Base-by-base conservation (phyloP, 2,113 vertebrate genomes). In the Phalacrocorax carbo region DNA sequence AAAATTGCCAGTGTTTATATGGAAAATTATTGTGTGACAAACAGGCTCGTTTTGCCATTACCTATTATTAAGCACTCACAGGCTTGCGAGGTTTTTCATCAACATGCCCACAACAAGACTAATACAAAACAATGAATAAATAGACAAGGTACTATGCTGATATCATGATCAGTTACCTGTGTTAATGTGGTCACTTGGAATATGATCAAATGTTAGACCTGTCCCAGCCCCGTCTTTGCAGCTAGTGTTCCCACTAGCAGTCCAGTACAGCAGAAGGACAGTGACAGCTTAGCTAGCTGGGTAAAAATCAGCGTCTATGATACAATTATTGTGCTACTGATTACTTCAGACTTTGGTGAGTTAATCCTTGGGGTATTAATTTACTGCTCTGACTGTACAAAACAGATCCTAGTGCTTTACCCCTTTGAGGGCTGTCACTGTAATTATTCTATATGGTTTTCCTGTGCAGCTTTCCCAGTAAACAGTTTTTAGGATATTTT, bases 281-380 rank as follows among this genome's bases (percentile, higher is more conserved):
- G 21, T n/a, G 66, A 14, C 78, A 84, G 92, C 30, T 87, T 94
- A 71, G 51, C 62, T 75, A 72, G 51, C 65, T 75, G 62, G 82
- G 51, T 40, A 66, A 82, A 90, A 96, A 75, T 96, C 88, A 58
- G 54, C 58, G 54, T 76, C 84, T 95, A 46, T 85, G 89, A 97
- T 75, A 97, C 86, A 98, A 90, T 97, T 91, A 97, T 96, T 94
- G 66, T 1, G 3, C 46, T 92, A 91, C 94, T 86, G 83, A 96
- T 98, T 95, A 89, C 68, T 94, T 97, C 86, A 95, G 86, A 77
- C 73, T 82, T 76, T 40, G 30, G 38, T 8, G 30, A 94, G 26
- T 65, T 69, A 94, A 69, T 96, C 94, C 96, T 93, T 70, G 27
- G 94, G 86, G 97, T 79, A 97, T 97, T 98, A 91, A 97, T 97